phyloP scores from a whole-genome alignment of 2,797 vertebrate species.

The Morelia viridis region DNA sequence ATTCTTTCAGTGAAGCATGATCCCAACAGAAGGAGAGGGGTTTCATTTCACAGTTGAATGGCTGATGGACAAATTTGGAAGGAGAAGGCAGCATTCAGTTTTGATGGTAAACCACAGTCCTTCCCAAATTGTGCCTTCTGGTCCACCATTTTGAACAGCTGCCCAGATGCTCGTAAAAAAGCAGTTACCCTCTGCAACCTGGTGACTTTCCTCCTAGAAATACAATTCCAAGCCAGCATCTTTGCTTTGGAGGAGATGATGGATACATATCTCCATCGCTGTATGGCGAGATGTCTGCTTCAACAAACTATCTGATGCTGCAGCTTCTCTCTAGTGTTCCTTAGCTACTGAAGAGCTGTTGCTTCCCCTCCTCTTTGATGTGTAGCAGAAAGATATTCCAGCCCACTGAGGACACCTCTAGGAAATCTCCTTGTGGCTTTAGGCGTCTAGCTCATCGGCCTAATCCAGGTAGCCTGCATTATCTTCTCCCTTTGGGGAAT shows the following conservation, averaged over 20 bases:
- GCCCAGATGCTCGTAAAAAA: not conserved
- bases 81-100: not conserved
- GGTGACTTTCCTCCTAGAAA: not conserved
- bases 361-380: not conserved
- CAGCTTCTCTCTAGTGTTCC: not conserved
- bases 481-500: not conserved
- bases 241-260: not conserved
- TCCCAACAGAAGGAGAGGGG: conserved; percentile 34
- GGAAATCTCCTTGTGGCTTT: not conserved
- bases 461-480: not conserved
- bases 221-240: not conserved
- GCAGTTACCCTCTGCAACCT: not conserved
- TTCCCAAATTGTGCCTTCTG: not conserved
- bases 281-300: not conserved
- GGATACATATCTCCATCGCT: not conserved
- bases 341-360: not conserved
- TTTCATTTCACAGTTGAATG: conserved; percentile 35
- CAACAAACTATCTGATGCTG: not conserved
- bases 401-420: too few species aligned
- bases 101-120: not conserved
- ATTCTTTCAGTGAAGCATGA: conserved; percentile 25
- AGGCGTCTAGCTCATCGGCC: not conserved
- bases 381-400: not conserved
- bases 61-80: not conserved
- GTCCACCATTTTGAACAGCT: not conserved